These are phyloP conservation scores for Medauroidea extradentata DNA, from an alignment of 1,140 invertebrate genomes.

Conservation along the genomic window DNA sequence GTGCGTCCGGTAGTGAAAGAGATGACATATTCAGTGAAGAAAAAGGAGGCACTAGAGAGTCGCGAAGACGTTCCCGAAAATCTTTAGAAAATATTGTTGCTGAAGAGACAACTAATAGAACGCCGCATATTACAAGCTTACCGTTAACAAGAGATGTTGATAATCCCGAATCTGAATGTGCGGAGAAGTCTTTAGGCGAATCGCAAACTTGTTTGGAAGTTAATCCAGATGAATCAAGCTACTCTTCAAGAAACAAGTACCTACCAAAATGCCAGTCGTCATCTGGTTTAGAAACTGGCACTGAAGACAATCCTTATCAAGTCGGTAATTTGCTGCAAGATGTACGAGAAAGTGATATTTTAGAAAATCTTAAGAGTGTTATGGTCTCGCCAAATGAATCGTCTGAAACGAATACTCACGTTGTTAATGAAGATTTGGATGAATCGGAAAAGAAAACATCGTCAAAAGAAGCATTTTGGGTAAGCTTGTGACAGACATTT, in stretches of 20 bases:
- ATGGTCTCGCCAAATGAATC: neutral
- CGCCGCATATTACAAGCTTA: neutral
- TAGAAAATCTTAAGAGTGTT: too few relatives aligned
- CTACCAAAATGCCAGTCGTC: slow-evolving; percentile 29
- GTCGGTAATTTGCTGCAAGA: too few relatives aligned
- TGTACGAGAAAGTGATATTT: too few relatives aligned
- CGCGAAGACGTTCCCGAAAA: neutral
- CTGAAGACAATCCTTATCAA: slow-evolving; percentile 21
- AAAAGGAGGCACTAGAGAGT: neutral
- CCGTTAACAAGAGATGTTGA: neutral
- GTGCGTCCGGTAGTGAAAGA: neutral
- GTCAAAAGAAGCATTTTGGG: slow-evolving; percentile 12
- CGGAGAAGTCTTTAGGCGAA: slow-evolving; percentile 17
- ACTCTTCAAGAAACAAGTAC: slow-evolving; percentile 27
- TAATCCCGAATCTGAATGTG: neutral
- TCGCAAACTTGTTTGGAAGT: too few relatives aligned
- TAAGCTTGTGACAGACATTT: slow-evolving; percentile 2
- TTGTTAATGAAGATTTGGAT: slow-evolving; percentile 24
- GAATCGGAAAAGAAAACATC: slow-evolving; percentile 43
- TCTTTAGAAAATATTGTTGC: neutral
- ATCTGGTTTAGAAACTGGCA: slow-evolving; percentile 35
- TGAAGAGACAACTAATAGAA: too few relatives aligned
- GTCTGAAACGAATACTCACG: neutral
- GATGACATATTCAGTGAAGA: slow-evolving; percentile 5
- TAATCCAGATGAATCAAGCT: too few relatives aligned